Evolutionary conservation across 2,888 invertebrate species (phyloP), one percentile per base, ranked within the genome.

Genomic region (Mythimna lalbum): DNA sequence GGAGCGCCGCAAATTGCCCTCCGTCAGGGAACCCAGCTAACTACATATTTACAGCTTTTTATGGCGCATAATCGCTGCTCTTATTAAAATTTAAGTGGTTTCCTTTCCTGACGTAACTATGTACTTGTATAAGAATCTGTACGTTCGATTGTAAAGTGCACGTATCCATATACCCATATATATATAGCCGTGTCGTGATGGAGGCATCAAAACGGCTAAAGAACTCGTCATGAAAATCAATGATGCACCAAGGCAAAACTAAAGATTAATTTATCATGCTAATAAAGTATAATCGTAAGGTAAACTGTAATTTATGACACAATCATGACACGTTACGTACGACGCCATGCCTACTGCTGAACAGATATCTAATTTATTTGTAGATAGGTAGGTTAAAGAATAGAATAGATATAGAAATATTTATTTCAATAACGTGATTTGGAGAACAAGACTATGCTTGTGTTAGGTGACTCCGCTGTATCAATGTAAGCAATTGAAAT

Each of bases 21-120:
- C 83, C 80, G 86, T 74, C 86, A 85, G 90, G 92, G 92, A 93
- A 90, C 91, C 88, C 86, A 81, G 82, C 92, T 94, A 95, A 95
- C 95, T 92, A 95, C 94, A 92, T 87, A 91, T 96, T 96, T 96
- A 96, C 91, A 84, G 90, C 94, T 78, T 90, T 95, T 95, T 96
- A 96, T 92, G 91, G 89, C 85, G 76, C 92, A 93, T 95, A 96
- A 96, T 96, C 92, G 94, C 92, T 88, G 92, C 90, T 93, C 95
- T 94, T 95, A 95, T 95, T 95, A 96, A 94, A 95, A 91, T 93
- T 91, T 94, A 94, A 95, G 92, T 94, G 92, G 92, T 91, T 92
- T 90, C 93, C 92, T 93, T 94, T 92, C 91, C 92, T 91, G 83
- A 89, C 87, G 89, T 88, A 88, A 89, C 91, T 86, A 84, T 89